Base-by-base conservation (phyloP, 2,797 vertebrate genomes). In the Hippopotamyrus pictus region DNA sequence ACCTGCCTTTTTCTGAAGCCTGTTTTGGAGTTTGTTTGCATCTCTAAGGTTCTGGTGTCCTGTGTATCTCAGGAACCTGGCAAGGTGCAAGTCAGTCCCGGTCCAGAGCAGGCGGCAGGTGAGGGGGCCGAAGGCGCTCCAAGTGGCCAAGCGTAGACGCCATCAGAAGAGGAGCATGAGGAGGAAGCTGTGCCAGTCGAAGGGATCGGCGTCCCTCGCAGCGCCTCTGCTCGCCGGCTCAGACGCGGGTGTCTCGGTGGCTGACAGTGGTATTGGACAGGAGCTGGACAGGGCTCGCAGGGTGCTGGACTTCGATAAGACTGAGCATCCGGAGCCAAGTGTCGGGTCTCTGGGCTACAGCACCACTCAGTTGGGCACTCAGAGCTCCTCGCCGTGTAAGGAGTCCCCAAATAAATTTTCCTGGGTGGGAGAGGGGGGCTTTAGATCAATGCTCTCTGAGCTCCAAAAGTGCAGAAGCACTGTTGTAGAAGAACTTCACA, bases 391-490 rank as follows among this genome's bases (percentile, higher is more conserved):
- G 4, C 11, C 7, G 3, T 22, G 8, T 65, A 11, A 44, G 25
- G n/a, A 7, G 14, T n/a, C 8, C 29, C 57, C 57, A 6, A 59
- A 25, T 6, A 14, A 12, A 4, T 73, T 33, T 53, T 65, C 88
- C 59, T 54, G 83, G 83, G 44, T 89, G 22, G 82, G 46, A 59
- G 11, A 41, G 29, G 83, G 88, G 88, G 83, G 88, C 22, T 89
- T 89, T 48, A 86, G 83, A 48, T 51, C 88, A 17, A 50, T 89
- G 82, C 82, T 89, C 41, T 37, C 59, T 5, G 29, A 73, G 29
- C 59, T 89, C 22, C 54, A 86, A 44, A 22, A 44, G 3, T 69
- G 29, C 19, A 51, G 88, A 41, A 89, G 33, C 33, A 44, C 59
- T 8, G 59, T 89, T 29, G 46, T 89, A 17, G 41, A 73, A 8